phyloP scores from a whole-genome alignment of 2,888 invertebrate species.

The Sarcophaga caerulescens region DNA sequence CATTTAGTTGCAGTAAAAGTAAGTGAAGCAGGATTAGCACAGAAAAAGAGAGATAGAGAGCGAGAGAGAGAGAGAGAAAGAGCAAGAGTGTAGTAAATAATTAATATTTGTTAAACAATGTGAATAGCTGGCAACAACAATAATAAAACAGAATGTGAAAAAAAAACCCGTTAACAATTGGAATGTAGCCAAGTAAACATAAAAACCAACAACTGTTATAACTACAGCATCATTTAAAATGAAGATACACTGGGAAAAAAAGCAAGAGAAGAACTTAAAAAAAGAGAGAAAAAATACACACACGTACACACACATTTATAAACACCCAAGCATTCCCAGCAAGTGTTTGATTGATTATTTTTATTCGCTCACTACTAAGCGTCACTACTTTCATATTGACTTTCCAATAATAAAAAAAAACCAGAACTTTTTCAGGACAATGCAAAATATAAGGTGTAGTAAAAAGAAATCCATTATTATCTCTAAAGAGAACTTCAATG shows the following conservation, averaged over 20 bases:
- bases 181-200: conserved; percentile 65
- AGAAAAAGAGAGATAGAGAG: too few relatives aligned
- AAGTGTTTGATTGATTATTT: too few relatives aligned
- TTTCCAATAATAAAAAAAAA: too few relatives aligned
- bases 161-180: conserved; percentile 49
- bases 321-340: background rate
- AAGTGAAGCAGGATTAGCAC: too few relatives aligned
- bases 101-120: conserved; percentile 63
- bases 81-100: conserved; percentile 30
- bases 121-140: background rate
- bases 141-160: conserved; percentile 17
- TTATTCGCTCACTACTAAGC: too few relatives aligned
- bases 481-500: too few relatives aligned
- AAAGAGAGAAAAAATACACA: conserved; percentile 64
- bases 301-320: background rate
- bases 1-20: too few relatives aligned
- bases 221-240: conserved; percentile 29
- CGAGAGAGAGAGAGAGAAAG: too few relatives aligned
- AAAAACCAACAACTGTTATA: conserved; percentile 34
- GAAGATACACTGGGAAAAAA: conserved; percentile 3
- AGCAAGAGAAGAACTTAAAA: conserved; percentile 61
- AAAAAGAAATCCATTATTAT: too few relatives aligned
- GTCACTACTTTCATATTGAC: too few relatives aligned
- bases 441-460: too few relatives aligned
- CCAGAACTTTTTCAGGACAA: too few relatives aligned